Evolutionary conservation across 2,888 invertebrate species (phyloP).

Genomic region (Anoplius nigerrimus): DNA sequence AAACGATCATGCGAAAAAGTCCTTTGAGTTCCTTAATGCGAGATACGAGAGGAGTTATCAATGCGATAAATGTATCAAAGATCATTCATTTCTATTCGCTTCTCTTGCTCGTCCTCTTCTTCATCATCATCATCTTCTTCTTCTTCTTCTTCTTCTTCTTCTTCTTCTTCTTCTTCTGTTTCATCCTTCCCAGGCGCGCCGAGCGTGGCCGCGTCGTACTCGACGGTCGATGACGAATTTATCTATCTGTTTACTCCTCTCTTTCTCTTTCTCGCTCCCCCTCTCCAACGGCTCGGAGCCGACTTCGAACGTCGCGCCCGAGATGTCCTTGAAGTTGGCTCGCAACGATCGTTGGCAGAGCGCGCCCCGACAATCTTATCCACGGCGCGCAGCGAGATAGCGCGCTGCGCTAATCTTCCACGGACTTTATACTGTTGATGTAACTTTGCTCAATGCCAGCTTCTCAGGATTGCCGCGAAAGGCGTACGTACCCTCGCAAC

Average conservation of each 20-base stretch:
- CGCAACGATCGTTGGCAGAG: conserved; percentile 19
- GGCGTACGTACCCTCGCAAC: too few relatives aligned
- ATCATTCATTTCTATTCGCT: too few relatives aligned
- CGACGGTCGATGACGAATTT: not conserved
- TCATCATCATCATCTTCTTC: not conserved
- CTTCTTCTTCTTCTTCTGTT: too few relatives aligned
- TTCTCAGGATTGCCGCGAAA: conserved; percentile 15
- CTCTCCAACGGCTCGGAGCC: too few relatives aligned
- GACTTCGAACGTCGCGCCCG: not conserved
- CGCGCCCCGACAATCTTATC: conserved; percentile 61
- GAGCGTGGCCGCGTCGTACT: not conserved
- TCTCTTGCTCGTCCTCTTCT: not conserved
- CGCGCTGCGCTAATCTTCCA: conserved; percentile 62
- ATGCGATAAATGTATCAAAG: too few relatives aligned
- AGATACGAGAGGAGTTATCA: conserved; percentile 33
- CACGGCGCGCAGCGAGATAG: conserved; percentile 59
- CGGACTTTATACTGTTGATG: conserved; percentile 62
- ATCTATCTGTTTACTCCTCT: not conserved
- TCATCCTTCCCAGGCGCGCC: too few relatives aligned
- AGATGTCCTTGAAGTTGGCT: conserved; percentile 36
- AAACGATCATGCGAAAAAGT: too few relatives aligned
- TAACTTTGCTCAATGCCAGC: conserved; percentile 49
- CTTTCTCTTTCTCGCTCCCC: not conserved
- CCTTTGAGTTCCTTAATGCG: too few relatives aligned
- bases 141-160: too few relatives aligned